These are phyloP conservation scores for Ormia ochracea DNA, from an alignment of 2,888 invertebrate genomes.

Conservation along the genomic window DNA sequence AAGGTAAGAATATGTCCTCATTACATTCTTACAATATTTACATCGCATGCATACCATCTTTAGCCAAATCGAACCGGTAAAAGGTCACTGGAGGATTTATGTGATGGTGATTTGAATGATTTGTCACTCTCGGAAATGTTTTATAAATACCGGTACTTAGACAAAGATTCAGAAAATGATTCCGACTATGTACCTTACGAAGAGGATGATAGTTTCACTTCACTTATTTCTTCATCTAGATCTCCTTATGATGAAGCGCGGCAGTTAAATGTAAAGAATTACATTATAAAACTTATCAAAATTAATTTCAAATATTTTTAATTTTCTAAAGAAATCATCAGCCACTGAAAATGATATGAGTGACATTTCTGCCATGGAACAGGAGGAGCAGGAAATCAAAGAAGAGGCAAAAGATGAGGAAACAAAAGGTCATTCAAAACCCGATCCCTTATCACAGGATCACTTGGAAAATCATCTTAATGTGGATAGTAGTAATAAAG, in stretches of 20 bases:
- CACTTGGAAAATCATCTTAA: conserved; percentile 50
- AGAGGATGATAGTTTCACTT: conserved; percentile 56
- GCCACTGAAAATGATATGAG: background rate
- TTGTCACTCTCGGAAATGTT: conserved; percentile 70
- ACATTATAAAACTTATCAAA: no score
- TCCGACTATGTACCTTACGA: conserved; percentile 70
- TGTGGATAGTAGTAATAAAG: conserved; percentile 47
- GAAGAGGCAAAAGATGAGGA: conserved; percentile 62
- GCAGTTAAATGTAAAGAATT: no score
- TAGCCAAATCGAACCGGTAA: conserved; percentile 52
- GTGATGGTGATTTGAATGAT: conserved; percentile 61
- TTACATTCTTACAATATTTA: no score
- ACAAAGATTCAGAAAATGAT: conserved; percentile 70
- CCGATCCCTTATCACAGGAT: conserved; percentile 36
- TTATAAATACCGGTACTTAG: conserved; percentile 70
- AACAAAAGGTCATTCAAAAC: conserved; percentile 37
- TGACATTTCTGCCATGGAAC: background rate
- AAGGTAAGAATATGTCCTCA: background rate
- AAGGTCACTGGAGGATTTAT: conserved; percentile 60
- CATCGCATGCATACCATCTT: background rate
- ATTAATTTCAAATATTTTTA: no score
- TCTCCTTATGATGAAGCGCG: no score
- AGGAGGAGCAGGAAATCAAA: background rate
- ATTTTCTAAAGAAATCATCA: background rate
- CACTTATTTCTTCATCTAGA: conserved; percentile 32